phyloP scores from a whole-genome alignment of 2,797 vertebrate species.

The Argentina silus region DNA sequence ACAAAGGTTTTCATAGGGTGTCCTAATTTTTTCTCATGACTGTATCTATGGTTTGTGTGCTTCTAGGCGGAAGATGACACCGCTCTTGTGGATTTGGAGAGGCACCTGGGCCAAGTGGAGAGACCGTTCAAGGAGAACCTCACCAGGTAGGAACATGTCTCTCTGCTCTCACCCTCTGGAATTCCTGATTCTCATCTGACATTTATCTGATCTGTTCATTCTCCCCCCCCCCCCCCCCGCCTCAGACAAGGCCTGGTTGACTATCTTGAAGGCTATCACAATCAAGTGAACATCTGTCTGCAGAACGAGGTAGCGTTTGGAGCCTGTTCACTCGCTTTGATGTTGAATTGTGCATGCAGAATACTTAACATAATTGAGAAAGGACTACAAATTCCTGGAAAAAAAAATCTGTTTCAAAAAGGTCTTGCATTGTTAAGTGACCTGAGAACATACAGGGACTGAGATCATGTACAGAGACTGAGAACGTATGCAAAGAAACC shows the following conservation, averaged over 20 bases:
- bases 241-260: constrained; percentile 87
- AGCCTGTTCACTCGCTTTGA: not conserved
- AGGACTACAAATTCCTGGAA: constrained; percentile 37
- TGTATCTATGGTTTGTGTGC: too few relatives aligned
- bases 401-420: constrained; percentile 31
- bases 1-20: too few relatives aligned
- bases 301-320: constrained; percentile 83
- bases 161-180: not conserved
- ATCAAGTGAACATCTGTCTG: constrained; percentile 84
- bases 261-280: constrained; percentile 88
- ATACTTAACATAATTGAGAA: not conserved
- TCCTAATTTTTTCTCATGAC: too few relatives aligned
- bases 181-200: too few relatives aligned
- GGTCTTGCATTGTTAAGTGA: constrained; percentile 20
- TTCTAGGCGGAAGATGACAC: constrained; percentile 88
- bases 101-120: constrained; percentile 86
- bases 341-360: not conserved
- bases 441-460: constrained; percentile 36
- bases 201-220: not conserved
- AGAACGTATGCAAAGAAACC: not conserved
- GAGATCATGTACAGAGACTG: constrained; percentile 30
- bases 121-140: constrained; percentile 91
- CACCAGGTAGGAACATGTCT: constrained; percentile 81
- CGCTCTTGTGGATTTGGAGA: constrained; percentile 83
- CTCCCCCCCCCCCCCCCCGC: not conserved